Evolutionary conservation across 2,113 vertebrate genomes (phyloP).

Genomic region (Neodon shergylaensis): DNA sequence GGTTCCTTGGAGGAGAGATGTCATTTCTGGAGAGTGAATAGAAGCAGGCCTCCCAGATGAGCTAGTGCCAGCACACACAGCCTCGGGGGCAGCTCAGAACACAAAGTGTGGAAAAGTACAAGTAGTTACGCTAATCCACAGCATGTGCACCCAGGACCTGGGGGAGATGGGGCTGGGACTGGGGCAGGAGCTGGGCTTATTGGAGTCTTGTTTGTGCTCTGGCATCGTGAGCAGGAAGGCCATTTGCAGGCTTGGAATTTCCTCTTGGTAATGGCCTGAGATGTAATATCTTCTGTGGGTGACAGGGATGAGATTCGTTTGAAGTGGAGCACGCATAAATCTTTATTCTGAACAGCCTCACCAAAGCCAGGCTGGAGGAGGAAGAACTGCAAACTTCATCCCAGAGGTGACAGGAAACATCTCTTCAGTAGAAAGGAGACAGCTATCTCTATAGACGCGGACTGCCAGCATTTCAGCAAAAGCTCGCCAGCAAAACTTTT

Average conservation of each 20-base stretch:
- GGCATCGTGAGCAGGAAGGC: conserved; percentile 40
- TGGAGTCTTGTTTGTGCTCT: neutral
- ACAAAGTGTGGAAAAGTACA: conserved; percentile 17
- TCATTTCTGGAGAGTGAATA: neutral
- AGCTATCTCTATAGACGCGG: neutral
- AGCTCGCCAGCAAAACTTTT: neutral
- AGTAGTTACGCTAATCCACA: neutral
- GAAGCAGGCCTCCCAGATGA: neutral
- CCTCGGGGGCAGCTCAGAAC: neutral
- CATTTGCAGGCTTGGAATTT: conserved; percentile 60
- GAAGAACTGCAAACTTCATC: neutral
- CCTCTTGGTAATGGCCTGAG: conserved; percentile 17
- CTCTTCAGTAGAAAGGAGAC: neutral
- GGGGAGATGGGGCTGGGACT: neutral
- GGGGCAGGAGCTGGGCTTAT: accelerated
- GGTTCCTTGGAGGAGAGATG: neutral
- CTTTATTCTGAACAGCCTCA: neutral
- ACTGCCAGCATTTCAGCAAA: neutral
- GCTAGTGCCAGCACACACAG: no score
- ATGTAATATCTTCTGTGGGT: conserved; percentile 38
- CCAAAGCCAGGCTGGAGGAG: neutral
- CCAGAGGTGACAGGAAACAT: neutral
- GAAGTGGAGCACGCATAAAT: conserved; percentile 2
- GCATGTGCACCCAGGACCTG: accelerated
- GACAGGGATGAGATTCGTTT: conserved; percentile 37